Evolutionary conservation across 2,113 vertebrate genomes (phyloP), one percentile per base, ranked within the genome.

Genomic region (Brachyhypopomus gauderio): DNA sequence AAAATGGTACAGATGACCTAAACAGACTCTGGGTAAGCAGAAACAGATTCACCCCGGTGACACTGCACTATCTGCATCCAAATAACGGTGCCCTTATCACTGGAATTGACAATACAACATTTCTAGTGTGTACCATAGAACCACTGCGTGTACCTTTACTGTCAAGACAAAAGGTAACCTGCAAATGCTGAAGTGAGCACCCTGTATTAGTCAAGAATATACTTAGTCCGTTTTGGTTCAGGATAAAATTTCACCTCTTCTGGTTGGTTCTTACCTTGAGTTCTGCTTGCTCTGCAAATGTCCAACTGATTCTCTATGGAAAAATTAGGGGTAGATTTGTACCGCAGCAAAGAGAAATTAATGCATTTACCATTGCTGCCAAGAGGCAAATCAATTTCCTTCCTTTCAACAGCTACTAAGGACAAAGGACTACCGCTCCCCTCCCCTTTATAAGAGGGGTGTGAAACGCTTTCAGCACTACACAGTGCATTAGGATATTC

Each of bases 231-330:
- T 56, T 75, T 69, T 27, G 58, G 58, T 62, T 59, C 67, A 41
- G 36, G 69, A 30, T 75, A 60, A 81, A 75, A 63, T 85, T 71
- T 19, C 60, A 78, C 70, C 75, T 72, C 83, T 78, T 75, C 56
- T 58, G 70, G 22, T 79, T 83, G 85, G 74, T 70, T 84, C 89
- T 89, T 89, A 79, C 77, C 88, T 89, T 86, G 85, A 83, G 38
- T 79, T 86, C 81, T 85, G 89, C 86, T 89, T 85, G 79, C 83
- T 89, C 86, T 89, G 89, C 84, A 89, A 89, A 89, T 90, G 89
- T 87, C 89, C 88, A 86, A 90, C 80, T 89, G 88, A 89, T 84
- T 86, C 88, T 89, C 88, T 89, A 89, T 83, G 84, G 86, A 90
- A 84, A 89, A 88, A 89, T 86, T 86, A 85, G 86, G 89, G 81